Evolutionary conservation across 2,797 vertebrate genomes (phyloP), one percentile per base, ranked within the genome.

Genomic region (Intellagama lesueurii): DNA sequence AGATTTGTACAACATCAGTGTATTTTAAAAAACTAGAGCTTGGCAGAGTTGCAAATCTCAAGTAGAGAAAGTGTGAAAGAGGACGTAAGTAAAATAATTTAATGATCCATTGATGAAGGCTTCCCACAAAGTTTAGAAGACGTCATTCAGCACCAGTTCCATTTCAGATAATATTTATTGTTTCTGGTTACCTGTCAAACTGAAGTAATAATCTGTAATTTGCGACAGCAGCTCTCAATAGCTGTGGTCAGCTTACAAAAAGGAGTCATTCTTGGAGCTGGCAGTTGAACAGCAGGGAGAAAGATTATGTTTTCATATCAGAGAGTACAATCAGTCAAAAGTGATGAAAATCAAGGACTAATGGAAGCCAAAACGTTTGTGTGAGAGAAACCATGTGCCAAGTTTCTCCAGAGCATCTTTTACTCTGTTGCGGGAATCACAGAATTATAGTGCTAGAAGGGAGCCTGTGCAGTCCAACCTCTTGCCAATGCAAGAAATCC

Each of bases 181-280:
- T 88, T 87, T 89, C 69, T 88, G 85, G 9, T 87, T 73, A 64
- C 19, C 26, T 88, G 72, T 78, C 56, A 49, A 2, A 75, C 69
- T 30, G 60, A 88, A 89, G 64, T 70, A 89, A 24, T 90, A 91
- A 92, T 93, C 91, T 84, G 28, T 81, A 1, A 0, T 81, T 83
- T 89, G 87, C 32, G 56, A 32, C 87, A 91, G 60, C 80, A 0
- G 87, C 60, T 26, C 0, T 76, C 24, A 24, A 89, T 89, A 89
- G 89, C 90, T 93, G 90, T 88, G 90, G 91, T 75, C 66, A 14
- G n/a, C 76, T 60, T 88, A 90, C 90, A 85, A 89, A 83, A 83
- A 88, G 44, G 91, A 92, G 93, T 90, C 90, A 24, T 79, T 17
- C 82, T 68, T 81, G 5, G 0, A 66, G 87, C 79, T 40, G 0